Evolutionary conservation across 2,113 vertebrate species (phyloP).

Genomic region (Notothenia coriiceps): DNA sequence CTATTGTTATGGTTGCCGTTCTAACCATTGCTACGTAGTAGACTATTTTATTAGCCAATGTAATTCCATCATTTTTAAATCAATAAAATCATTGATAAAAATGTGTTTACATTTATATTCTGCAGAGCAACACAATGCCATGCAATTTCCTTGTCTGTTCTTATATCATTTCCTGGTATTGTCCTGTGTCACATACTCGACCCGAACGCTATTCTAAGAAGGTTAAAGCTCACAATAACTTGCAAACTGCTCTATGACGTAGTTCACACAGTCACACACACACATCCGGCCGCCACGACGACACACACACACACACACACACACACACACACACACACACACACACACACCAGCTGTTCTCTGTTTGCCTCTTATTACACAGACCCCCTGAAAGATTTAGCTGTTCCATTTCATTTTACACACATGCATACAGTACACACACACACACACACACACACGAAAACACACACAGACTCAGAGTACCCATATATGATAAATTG

Average conservation of each 20-base stretch:
- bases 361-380: constrained; percentile 68
- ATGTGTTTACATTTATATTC: not conserved
- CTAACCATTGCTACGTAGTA: no score
- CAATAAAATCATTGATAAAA: no score
- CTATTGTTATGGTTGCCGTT: no score
- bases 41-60: no score
- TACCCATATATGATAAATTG: not conserved
- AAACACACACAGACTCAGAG: not conserved
- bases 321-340: no score
- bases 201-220: not conserved
- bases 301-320: constrained; percentile 2
- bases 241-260: constrained; percentile 31
- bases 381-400: constrained; percentile 46
- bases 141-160: not conserved
- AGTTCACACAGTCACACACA: not conserved
- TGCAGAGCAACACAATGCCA: not conserved
- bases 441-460: no score
- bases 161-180: not conserved
- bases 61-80: no score
- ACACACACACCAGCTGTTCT: constrained; percentile 64
- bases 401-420: constrained; percentile 32
- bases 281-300: no score
- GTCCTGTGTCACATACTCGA: not conserved
- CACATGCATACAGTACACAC: not conserved
- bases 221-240: constrained; percentile 12